phyloP scores from a whole-genome alignment of 2,888 invertebrate species.

The Taenaris catops region DNA sequence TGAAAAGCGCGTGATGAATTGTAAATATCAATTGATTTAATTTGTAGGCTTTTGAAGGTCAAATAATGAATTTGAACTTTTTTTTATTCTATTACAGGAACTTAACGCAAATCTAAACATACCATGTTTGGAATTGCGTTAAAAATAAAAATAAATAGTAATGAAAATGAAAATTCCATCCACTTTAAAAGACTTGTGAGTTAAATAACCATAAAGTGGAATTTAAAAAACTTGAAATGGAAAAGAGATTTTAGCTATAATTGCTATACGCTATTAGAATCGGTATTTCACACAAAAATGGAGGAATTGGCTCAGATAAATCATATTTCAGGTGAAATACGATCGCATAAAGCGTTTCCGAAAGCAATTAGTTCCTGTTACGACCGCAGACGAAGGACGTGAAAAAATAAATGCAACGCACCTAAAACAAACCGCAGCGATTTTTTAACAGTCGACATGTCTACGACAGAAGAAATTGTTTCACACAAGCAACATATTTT shows the following conservation, averaged over 20 bases:
- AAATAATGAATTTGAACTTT: too few species aligned
- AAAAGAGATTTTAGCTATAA: conserved; percentile 17
- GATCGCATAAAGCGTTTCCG: conserved; percentile 76
- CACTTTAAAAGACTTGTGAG: conserved; percentile 1
- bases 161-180: not conserved
- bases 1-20: too few species aligned
- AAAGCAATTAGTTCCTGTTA: conserved; percentile 76
- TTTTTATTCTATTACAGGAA: too few species aligned
- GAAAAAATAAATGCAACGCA: conserved; percentile 41
- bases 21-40: too few species aligned
- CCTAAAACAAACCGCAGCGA: conserved; percentile 15
- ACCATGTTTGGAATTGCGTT: too few species aligned
- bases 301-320: conserved; percentile 46
- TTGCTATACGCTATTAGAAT: conserved; percentile 23
- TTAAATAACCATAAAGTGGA: conserved; percentile 12
- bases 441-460: too few species aligned
- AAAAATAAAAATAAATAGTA: too few species aligned
- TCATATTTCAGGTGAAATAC: conserved; percentile 75
- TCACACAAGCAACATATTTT: too few species aligned
- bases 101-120: too few species aligned
- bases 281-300: conserved; percentile 41
- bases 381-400: conserved; percentile 57
- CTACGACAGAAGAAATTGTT: too few species aligned
- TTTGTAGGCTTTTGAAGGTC: too few species aligned
- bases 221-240: conserved; percentile 10